phyloP scores from a whole-genome alignment of 2,113 vertebrate genomes.

The Emydura subglobosa region DNA sequence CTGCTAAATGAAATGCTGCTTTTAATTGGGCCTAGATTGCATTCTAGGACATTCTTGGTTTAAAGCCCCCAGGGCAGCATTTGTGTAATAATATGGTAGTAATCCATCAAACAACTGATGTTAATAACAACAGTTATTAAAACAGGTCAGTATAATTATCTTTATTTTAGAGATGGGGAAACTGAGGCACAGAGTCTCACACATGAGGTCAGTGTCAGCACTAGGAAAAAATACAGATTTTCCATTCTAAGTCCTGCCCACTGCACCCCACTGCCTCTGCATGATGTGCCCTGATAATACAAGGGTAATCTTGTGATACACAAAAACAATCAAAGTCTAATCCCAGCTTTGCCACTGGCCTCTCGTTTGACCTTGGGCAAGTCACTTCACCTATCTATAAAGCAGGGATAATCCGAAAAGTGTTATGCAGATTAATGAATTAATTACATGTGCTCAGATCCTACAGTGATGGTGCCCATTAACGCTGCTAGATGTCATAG shows the following conservation, averaged over 20 bases:
- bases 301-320: neutral
- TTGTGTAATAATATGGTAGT: neutral
- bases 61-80: slow-evolving; percentile 1
- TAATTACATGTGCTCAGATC: neutral
- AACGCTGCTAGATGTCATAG: neutral
- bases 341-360: neutral
- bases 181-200: neutral
- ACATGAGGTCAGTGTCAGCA: neutral
- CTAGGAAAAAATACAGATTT: neutral
- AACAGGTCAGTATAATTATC: neutral
- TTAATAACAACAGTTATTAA: neutral
- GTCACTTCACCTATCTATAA: neutral
- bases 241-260: neutral
- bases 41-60: slow-evolving; percentile 10
- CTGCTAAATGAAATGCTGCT: neutral
- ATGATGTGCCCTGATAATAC: neutral
- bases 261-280: neutral
- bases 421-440: neutral
- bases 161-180: neutral
- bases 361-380: neutral
- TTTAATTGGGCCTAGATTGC: slow-evolving; percentile 29
- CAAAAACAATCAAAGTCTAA: neutral
- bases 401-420: neutral
- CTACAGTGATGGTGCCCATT: neutral
- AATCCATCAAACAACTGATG: slow-evolving; percentile 1